A percentile compares a stretch with the other conserved stretches of the same genome.
These are phyloP conservation scores for Colletes gigas DNA, from an alignment of 1,140 invertebrate species.

Conservation along the genomic window DNA sequence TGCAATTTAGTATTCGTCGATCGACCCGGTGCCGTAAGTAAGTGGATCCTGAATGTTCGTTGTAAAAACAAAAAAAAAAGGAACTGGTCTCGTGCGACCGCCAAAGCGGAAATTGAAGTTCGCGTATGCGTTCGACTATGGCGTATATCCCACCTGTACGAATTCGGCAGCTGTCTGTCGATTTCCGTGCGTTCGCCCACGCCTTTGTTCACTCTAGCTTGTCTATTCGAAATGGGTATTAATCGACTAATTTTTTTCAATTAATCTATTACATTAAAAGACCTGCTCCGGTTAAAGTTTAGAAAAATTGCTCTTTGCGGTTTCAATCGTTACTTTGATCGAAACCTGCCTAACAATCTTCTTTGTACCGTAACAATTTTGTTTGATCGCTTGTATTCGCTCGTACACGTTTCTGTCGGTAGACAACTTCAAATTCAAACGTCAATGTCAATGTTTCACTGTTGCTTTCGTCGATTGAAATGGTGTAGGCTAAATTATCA, in stretches of 20 bases:
- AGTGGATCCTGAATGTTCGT: constrained; percentile 5
- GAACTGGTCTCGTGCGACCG: constrained; percentile 25
- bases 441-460: not conserved
- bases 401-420: constrained; percentile 7
- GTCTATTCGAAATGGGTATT: not conserved
- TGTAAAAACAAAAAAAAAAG: not conserved
- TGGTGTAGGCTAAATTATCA: constrained; percentile 32
- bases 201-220: too few species aligned
- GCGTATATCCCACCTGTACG: constrained; percentile 44
- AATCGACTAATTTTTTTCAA: too few species aligned
- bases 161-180: constrained; percentile 49
- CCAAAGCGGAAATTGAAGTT: constrained; percentile 55
- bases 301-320: too few species aligned
- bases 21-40: not conserved
- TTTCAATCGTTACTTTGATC: too few species aligned
- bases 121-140: constrained; percentile 4
- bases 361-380: too few species aligned
- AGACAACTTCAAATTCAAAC: constrained; percentile 29
- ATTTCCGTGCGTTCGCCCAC: constrained; percentile 19
- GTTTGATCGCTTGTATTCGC: too few species aligned
- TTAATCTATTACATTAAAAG: too few species aligned
- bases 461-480: constrained; percentile 29
- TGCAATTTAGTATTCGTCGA: constrained; percentile 21
- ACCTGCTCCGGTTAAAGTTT: too few species aligned
- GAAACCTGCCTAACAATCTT: too few species aligned